Evolutionary conservation across 1,140 invertebrate species (phyloP).

Genomic region (Solenopsis fugax): DNA sequence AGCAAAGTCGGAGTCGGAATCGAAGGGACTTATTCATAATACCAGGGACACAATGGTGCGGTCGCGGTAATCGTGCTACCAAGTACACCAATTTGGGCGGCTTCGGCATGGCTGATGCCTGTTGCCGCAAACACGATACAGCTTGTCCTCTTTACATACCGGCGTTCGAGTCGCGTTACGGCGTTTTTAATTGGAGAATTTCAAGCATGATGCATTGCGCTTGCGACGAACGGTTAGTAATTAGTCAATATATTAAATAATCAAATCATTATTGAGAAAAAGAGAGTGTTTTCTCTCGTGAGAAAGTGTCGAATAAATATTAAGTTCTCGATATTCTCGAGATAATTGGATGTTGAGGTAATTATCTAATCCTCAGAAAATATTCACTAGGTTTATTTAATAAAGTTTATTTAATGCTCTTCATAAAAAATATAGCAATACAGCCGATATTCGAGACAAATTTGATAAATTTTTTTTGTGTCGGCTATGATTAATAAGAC

Average conservation of each 20-base stretch:
- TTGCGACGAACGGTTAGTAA: conserved; percentile 93
- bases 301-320: not conserved
- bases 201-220: conserved; percentile 95
- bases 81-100: conserved; percentile 92
- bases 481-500: too few species aligned
- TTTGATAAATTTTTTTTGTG: too few species aligned
- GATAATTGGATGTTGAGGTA: not conserved
- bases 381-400: not conserved
- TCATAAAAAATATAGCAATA: too few species aligned
- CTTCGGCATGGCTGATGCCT: conserved; percentile 92
- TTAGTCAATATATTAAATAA: conserved; percentile 71
- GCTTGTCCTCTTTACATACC: conserved; percentile 93
- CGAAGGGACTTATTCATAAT: conserved; percentile 90
- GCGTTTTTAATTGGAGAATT: conserved; percentile 93
- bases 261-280: not conserved
- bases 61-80: conserved; percentile 91
- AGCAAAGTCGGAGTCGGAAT: conserved; percentile 80
- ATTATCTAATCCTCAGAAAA: not conserved
- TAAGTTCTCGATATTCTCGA: not conserved
- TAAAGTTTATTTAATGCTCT: too few species aligned
- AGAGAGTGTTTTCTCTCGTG: not conserved
- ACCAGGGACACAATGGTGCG: conserved; percentile 96
- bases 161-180: conserved; percentile 92
- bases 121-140: conserved; percentile 94
- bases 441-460: too few species aligned